Percentiles rank a stretch among this genome's conserved stretches.
phyloP scores from a whole-genome alignment of 2,113 vertebrate genomes.

The Daboia siamensis region DNA sequence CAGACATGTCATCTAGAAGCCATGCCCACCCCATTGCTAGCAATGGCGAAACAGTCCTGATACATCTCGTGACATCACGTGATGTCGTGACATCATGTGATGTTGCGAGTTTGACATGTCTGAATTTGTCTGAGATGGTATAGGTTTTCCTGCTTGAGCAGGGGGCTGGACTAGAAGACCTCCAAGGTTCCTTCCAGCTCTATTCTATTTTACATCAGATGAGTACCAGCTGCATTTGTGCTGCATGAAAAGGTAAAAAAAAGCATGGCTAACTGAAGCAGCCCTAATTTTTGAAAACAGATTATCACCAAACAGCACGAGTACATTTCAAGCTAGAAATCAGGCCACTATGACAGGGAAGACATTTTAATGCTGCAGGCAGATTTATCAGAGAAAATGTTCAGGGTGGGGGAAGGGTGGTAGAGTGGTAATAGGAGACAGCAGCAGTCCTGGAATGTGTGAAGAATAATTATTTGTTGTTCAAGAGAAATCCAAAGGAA shows the following conservation, averaged over 20 bases:
- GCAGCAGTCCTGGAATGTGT: background rate
- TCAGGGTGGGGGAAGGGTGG: background rate
- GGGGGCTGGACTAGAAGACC: no score
- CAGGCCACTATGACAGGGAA: background rate
- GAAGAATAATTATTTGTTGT: slow-evolving; percentile 41
- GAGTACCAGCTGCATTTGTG: background rate
- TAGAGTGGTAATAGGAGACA: slow-evolving; percentile 3
- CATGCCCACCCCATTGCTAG: no score
- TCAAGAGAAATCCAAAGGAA: slow-evolving; percentile 19
- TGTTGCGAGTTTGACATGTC: no score
- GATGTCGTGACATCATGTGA: no score
- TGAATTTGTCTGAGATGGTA: no score
- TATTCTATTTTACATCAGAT: background rate
- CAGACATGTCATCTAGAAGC: no score
- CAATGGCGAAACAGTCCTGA: no score
- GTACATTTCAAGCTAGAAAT: background rate
- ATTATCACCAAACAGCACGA: slow-evolving; percentile 3
- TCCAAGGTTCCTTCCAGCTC: no score
- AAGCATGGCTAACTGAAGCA: background rate
- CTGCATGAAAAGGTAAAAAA: background rate
- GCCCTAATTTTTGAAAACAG: background rate
- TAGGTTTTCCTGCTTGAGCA: no score
- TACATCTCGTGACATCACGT: no score
- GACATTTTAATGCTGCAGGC: slow-evolving; percentile 7
- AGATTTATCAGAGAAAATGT: background rate